A percentile compares a stretch with the other conserved stretches of the same genome.
Conservation (phyloP, 2,797 vertebrate species). For the Nannoperca obscura region DNA sequence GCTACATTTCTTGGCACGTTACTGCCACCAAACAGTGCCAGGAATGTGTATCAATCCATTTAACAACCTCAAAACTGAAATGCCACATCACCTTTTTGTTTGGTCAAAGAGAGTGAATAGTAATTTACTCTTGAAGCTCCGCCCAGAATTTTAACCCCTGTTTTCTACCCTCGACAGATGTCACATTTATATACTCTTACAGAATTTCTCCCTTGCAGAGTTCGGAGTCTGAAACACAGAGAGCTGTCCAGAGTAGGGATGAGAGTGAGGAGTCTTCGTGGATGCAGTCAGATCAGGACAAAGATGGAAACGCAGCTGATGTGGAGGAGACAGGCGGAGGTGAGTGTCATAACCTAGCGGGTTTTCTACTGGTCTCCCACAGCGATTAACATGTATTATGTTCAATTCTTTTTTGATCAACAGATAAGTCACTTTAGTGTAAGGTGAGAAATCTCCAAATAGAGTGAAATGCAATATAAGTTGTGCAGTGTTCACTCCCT, state of each 20-base stretch:
- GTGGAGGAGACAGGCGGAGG: conserved; percentile 69
- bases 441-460: neutral
- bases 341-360: conserved; percentile 34
- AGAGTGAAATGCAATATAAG: neutral
- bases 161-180: conserved; percentile 5
- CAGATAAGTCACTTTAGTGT: neutral
- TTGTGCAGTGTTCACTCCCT: neutral
- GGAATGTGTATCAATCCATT: neutral
- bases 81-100: neutral
- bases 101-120: neutral
- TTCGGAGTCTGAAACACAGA: conserved; percentile 80
- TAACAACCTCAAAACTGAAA: neutral
- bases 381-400: neutral
- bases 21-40: neutral
- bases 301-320: conserved; percentile 78
- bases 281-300: conserved; percentile 82
- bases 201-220: conserved; percentile 73
- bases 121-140: neutral
- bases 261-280: conserved; percentile 83
- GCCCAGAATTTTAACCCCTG: neutral
- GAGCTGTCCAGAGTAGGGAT: conserved; percentile 77
- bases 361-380: neutral
- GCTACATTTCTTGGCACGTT: neutral
- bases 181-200: conserved; percentile 22
- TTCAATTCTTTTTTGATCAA: neutral